phyloP scores from a whole-genome alignment of 2,113 vertebrate species.

The Bothrops jararaca region DNA sequence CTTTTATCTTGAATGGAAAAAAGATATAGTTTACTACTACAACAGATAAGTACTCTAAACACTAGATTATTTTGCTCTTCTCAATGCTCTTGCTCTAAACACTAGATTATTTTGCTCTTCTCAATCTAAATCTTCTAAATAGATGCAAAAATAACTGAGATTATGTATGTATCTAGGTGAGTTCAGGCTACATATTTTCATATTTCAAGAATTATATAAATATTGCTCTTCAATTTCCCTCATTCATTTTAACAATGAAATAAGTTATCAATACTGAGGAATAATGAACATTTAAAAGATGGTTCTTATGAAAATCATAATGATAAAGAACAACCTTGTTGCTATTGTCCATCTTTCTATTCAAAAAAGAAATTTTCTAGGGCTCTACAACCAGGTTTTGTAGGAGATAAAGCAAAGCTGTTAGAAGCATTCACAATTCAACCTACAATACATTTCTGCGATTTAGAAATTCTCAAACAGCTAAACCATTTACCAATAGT shows the following conservation, averaged over 20 bases:
- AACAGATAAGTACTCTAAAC: neutral
- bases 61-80: neutral
- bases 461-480: constrained; percentile 1
- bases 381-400: neutral
- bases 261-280: neutral
- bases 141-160: neutral
- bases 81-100: neutral
- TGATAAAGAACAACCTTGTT: neutral
- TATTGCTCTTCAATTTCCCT: neutral
- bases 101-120: neutral
- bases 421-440: neutral
- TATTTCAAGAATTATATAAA: neutral
- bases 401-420: neutral
- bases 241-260: neutral
- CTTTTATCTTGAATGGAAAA: constrained; percentile 64
- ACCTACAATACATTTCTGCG: neutral
- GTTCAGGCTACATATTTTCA: neutral
- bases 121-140: neutral
- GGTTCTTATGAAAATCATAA: neutral
- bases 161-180: neutral
- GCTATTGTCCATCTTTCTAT: neutral
- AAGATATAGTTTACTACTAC: constrained; percentile 36
- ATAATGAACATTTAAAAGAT: neutral
- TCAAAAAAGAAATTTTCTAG: neutral
- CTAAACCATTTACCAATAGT: constrained; percentile 78